phyloP scores from a whole-genome alignment of 2,888 invertebrate genomes.

The Lithophane leautieri region DNA sequence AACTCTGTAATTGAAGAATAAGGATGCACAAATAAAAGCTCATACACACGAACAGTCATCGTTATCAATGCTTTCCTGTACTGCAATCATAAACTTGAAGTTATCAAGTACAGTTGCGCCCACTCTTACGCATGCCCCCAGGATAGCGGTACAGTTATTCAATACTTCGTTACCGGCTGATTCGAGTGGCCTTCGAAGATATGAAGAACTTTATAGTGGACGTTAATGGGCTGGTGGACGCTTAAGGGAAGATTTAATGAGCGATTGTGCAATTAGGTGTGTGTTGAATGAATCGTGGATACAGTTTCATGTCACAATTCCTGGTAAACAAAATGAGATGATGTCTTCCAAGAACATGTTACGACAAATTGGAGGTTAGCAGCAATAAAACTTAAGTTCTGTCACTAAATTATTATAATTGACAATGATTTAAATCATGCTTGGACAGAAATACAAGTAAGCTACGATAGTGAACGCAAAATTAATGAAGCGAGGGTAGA shows the following conservation, averaged over 20 bases:
- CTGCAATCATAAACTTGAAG: slow-evolving; percentile 55
- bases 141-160: slow-evolving; percentile 78
- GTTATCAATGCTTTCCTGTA: slow-evolving; percentile 49
- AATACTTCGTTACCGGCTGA: slow-evolving; percentile 65
- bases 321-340: neutral
- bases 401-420: neutral
- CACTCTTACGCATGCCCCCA: slow-evolving; percentile 57
- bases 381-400: neutral
- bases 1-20: neutral
- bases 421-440: neutral
- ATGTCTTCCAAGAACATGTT: neutral
- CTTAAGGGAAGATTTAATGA: slow-evolving; percentile 29
- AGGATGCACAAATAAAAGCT: slow-evolving; percentile 21
- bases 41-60: slow-evolving; percentile 20
- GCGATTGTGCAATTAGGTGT: slow-evolving; percentile 9
- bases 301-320: slow-evolving; percentile 10
- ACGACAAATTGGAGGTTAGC: neutral
- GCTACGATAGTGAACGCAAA: neutral
- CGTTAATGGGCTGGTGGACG: slow-evolving; percentile 24
- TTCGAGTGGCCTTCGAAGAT: slow-evolving; percentile 50
- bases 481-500: neutral
- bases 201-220: slow-evolving; percentile 37
- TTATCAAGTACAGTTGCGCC: slow-evolving; percentile 50
- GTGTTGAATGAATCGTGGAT: slow-evolving; percentile 8
- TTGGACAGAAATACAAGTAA: neutral